Conservation (phyloP, 2,888 invertebrate species). For the Belgica antarctica region DNA sequence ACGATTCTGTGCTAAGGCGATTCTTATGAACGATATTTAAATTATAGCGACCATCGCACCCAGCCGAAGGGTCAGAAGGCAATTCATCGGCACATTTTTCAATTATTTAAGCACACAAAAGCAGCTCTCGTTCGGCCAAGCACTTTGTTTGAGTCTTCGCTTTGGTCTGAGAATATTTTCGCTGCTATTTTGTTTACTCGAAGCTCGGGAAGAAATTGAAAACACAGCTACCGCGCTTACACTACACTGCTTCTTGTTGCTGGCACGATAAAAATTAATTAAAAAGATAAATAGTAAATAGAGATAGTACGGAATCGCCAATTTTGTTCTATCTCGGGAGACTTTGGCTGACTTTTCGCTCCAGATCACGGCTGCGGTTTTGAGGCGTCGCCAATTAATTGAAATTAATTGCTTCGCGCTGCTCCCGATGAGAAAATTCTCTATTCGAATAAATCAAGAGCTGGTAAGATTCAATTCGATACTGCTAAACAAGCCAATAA, state of each 20-base stretch:
- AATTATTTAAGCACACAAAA: conserved; percentile 6
- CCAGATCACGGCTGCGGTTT: neutral
- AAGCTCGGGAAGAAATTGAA: neutral
- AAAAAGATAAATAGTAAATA: conserved; percentile 18
- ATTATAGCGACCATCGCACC: no score
- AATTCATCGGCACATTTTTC: conserved; percentile 11
- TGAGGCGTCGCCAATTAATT: conserved; percentile 20
- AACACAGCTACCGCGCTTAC: conserved; percentile 23
- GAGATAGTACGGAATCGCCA: conserved; percentile 3
- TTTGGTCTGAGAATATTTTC: neutral
- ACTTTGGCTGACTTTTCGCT: neutral
- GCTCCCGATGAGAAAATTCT: no score
- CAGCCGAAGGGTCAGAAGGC: neutral
- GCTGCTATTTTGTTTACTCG: conserved; percentile 2
- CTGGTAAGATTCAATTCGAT: no score
- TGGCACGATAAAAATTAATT: conserved; percentile 26
- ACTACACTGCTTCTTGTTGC: conserved; percentile 7
- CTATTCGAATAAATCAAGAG: no score
- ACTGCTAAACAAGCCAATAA: no score
- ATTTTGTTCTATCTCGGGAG: neutral
- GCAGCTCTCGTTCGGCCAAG: neutral
- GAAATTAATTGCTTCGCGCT: conserved; percentile 24
- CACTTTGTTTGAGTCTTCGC: neutral
- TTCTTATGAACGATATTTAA: neutral
- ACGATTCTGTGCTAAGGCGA: neutral